phyloP scores from a whole-genome alignment of 2,888 invertebrate genomes.

The Sphecodes monilicornis region DNA sequence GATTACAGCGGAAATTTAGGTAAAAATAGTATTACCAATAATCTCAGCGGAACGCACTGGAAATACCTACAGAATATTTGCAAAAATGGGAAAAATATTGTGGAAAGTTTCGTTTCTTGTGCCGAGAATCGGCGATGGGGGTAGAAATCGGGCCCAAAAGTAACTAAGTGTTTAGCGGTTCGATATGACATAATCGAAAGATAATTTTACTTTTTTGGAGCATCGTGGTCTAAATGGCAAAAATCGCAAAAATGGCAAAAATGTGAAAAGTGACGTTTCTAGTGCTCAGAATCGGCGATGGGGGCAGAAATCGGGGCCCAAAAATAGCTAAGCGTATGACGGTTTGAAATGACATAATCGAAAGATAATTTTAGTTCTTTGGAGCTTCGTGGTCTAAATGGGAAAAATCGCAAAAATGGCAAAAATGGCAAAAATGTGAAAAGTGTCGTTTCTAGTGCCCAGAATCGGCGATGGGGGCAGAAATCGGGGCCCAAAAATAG shows the following conservation, averaged over 20 bases:
- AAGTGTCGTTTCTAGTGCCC: no score
- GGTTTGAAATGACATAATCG: conserved; percentile 1
- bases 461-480: no score
- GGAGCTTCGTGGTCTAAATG: background rate
- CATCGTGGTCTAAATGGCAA: background rate
- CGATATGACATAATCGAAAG: conserved; percentile 13
- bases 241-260: no score
- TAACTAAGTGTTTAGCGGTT: conserved; percentile 11
- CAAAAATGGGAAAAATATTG: no score
- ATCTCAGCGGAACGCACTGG: no score
- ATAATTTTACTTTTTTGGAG: conserved; percentile 30
- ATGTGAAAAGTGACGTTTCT: no score
- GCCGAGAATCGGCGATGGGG: background rate
- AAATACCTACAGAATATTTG: background rate
- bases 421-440: no score
- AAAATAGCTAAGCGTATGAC: background rate
- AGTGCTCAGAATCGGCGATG: no score
- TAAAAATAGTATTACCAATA: no score
- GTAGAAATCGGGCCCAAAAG: background rate
- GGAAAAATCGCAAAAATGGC: no score
- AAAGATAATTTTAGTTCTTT: conserved; percentile 34
- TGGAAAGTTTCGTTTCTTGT: background rate
- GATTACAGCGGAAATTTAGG: no score
- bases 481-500: conserved; percentile 3
- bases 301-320: background rate